Conservation (phyloP, 1,140 invertebrate species). For the Sitobion miscanthi region DNA sequence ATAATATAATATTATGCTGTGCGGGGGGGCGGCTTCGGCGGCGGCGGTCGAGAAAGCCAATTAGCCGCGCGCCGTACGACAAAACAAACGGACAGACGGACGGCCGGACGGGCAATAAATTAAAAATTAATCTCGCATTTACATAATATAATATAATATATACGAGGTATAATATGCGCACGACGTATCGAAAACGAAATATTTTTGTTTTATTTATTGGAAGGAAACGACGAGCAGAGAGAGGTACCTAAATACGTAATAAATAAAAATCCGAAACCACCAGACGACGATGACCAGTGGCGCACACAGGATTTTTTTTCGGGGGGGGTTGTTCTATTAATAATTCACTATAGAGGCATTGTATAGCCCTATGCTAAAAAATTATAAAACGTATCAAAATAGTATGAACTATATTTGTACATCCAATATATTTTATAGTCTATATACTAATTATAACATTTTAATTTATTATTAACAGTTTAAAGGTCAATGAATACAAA, state of each 20-base stretch:
- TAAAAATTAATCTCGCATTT: not conserved
- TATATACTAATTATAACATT: no score
- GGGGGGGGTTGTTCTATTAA: no score
- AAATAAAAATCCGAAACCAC: not conserved
- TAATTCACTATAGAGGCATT: no score
- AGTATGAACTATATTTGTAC: no score
- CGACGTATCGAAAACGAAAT: not conserved
- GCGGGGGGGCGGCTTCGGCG: not conserved
- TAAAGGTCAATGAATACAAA: no score
- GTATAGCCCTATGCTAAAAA: no score
- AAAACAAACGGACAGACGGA: constrained; percentile 16
- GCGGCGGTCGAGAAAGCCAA: not conserved
- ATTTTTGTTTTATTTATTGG: not conserved
- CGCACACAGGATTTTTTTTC: no score
- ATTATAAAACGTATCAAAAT: no score
- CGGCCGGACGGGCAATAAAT: constrained; percentile 24
- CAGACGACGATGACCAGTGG: no score
- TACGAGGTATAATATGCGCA: not conserved
- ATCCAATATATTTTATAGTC: no score
- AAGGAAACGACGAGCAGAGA: not conserved
- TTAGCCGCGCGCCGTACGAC: constrained; percentile 4
- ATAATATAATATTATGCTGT: not conserved
- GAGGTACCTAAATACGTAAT: not conserved
- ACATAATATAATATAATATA: not conserved
- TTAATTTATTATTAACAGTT: no score